Evolutionary conservation across 1,140 invertebrate species (phyloP), one percentile per base, ranked within the genome.

Genomic region (Marisa cornuarietis): DNA sequence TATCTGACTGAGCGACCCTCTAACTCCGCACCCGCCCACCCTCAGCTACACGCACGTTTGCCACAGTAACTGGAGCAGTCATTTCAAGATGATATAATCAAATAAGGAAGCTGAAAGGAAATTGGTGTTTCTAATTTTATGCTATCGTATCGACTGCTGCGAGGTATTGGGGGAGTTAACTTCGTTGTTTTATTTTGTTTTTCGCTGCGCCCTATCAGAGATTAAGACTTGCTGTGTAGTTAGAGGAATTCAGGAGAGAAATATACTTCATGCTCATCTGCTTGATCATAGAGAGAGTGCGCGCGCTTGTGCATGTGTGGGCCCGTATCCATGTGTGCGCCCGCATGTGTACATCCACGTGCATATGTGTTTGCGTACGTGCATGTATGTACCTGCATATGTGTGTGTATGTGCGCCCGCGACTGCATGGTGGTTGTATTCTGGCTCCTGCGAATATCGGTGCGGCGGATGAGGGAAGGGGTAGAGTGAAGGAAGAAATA

Each of bases 281-380:
- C 18, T 18, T n/a, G 18, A 18, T 18, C 62, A 63, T 2, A 20
- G 62, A 20, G 18, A 63, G 18, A 42, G 73, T 31, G 18, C n/a
- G n/a, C n/a, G n/a, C n/a, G n/a, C n/a, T n/a, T 31, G n/a, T 31
- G 49, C 26, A 18, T 1, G 73, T 42, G n/a, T 62, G 58, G n/a
- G 73, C 42, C n/a, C 24, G 42, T 51, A 26, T 31, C 9, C 42
- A 54, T 58, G 52, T 74, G 71, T 72, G 31, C 18, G 71, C n/a
- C 24, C 24, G 51, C 26, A 54, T 62, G 52, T 74, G 51, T 74
- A n/a, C 31, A 51, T 54, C 16, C 26, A 54, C 58, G 51, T 58
- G 54, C 31, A 22, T 24, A 54, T 74, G 52, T 74, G 72, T 74
- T 51, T 61, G 72, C 26, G 72, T 74, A 54, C 61, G 72, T 74